Percentiles rank a stretch among this genome's conserved stretches.
Evolutionary conservation across 2,113 vertebrate species (phyloP).

Genomic region (Platichthys flesus): DNA sequence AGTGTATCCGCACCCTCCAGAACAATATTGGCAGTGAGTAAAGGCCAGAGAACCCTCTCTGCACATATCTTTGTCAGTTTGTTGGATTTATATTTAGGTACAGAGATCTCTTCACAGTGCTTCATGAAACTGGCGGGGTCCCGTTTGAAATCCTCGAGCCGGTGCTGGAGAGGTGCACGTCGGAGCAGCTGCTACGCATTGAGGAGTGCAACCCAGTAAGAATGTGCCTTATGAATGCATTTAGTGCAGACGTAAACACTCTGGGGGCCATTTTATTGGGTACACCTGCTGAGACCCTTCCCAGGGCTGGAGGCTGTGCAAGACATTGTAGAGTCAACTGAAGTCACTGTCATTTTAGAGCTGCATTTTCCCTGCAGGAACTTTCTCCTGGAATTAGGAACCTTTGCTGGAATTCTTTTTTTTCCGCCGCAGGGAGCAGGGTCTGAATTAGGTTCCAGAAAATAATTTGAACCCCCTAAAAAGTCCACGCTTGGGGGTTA

Average conservation of each 20-base stretch:
- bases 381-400: no score
- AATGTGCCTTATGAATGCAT: slow-evolving; percentile 12
- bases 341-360: neutral
- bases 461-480: neutral
- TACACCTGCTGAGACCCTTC: neutral
- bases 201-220: slow-evolving; percentile 91
- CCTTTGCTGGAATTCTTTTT: no score
- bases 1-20: slow-evolving; percentile 89
- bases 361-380: no score
- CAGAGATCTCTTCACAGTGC: slow-evolving; percentile 75
- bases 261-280: slow-evolving; percentile 10
- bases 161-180: slow-evolving; percentile 88
- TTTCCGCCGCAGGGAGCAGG: neutral
- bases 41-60: neutral
- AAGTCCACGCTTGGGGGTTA: neutral
- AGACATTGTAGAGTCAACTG: neutral
- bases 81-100: slow-evolving; percentile 28
- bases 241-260: neutral
- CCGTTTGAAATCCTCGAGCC: slow-evolving; percentile 92
- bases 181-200: slow-evolving; percentile 87
- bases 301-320: neutral
- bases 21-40: slow-evolving; percentile 91
- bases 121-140: slow-evolving; percentile 89
- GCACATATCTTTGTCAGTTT: neutral
- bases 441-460: no score